Base-by-base conservation (phyloP, 2,888 invertebrate genomes). In the Elaeidobius kamerunicus region DNA sequence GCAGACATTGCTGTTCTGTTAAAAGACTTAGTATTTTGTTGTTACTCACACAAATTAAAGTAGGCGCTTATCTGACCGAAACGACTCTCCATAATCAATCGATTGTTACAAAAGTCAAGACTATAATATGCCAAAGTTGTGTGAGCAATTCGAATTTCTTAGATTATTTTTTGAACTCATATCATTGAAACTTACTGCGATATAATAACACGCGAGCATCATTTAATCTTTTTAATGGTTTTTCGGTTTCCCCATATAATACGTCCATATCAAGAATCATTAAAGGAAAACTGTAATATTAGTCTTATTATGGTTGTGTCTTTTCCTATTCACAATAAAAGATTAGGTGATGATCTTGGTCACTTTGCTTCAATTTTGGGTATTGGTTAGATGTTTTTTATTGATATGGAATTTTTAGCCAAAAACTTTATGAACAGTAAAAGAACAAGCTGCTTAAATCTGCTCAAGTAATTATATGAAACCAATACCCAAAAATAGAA, bases 161-260 rank as follows among this genome's bases (percentile, higher is more conserved):
- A 38, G 17, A 30, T 49, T 45, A 19, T 40, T 28, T 54, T n/a
- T 50, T 50, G 17, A 48, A 55, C 35, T 55, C 55, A 55, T 55
- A 55, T 55, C 55, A 55, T 50, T 51, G 55, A 51, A 55, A 55
- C 51, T 17, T 47, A 45, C 55, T 51, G 51, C 51, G 55, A 55
- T 55, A n/a, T n/a, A 55, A 41, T 43, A 43, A 17, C 39, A 28
- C 19, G n/a, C n/a, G 48, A 32, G 18, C 47, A 39, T 47, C 53
- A 43, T 53, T 53, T 53, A 53, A 53, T 53, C 48, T 47, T 53
- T 47, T 48, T 11, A 28, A 30, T 30, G 30, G 30, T 30, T 9
- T 30, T 30, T 30, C 12, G n/a, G 30, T 30, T 30, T 30, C n/a
- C 30, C 9, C 11, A 30, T 30, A 7, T 30, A 23, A 20, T 15